These are phyloP conservation scores for Athripsodes cinereus DNA, from an alignment of 2,888 invertebrate genomes.

Conservation along the genomic window DNA sequence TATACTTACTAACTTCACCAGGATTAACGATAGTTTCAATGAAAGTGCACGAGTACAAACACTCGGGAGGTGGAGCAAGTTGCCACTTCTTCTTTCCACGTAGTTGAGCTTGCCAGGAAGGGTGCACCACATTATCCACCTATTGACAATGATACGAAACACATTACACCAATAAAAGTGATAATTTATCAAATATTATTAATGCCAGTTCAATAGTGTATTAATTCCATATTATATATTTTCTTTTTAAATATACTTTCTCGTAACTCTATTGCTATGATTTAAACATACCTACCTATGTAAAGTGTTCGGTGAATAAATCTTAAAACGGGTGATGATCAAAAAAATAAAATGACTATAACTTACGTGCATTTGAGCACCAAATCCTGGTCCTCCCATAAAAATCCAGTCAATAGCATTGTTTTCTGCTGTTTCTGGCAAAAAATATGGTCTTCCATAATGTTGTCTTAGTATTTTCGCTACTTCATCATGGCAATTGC, in stretches of 20 bases:
- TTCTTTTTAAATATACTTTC: too few species aligned
- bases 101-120: constrained; percentile 97
- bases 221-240: too few species aligned
- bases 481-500: constrained; percentile 84
- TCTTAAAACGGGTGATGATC: too few species aligned
- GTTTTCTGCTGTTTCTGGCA: constrained; percentile 79
- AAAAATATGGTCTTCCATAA: constrained; percentile 81
- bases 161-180: too few species aligned
- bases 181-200: not conserved
- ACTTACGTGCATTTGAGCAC: constrained; percentile 92
- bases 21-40: constrained; percentile 69
- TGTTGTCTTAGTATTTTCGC: constrained; percentile 71
- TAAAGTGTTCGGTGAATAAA: too few species aligned
- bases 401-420: constrained; percentile 94
- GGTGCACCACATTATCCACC: constrained; percentile 90
- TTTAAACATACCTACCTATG: too few species aligned
- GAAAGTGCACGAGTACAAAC: constrained; percentile 67
- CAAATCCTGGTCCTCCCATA: constrained; percentile 92
- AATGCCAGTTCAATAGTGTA: too few species aligned
- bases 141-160: constrained; percentile 39
- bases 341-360: too few species aligned
- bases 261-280: too few species aligned
- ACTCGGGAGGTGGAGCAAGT: constrained; percentile 89
- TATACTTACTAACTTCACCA: constrained; percentile 81
- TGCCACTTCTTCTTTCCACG: constrained; percentile 84